Evolutionary conservation across 2,888 invertebrate species (phyloP), one percentile per base, ranked within the genome.

Genomic region (Drosophila demipolita): DNA sequence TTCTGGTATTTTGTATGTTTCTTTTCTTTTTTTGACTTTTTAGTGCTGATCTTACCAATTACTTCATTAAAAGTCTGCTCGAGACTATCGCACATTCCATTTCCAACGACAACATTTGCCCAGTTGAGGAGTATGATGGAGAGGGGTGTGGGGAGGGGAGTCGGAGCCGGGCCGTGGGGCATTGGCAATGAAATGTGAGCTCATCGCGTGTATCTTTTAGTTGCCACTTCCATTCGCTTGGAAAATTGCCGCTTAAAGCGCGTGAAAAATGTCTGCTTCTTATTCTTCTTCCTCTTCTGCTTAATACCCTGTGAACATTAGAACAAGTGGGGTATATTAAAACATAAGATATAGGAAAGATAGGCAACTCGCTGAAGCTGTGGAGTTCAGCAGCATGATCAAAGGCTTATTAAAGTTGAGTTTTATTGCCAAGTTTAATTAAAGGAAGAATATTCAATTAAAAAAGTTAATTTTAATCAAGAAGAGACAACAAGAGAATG

Each of bases 181-280:
- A 82, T 75, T 88, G 89, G 80, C 86, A 86, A 86, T 88, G 86
- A 88, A 88, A 86, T 86, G 89, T 86, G 87, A 86, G 89, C 87
- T 80, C 83, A 85, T 79, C 76, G 80, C 77, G 80, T 73, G 76
- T 69, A 68, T 73, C 67, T 79, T 76, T 78, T 70, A 64, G 67
- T 53, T 68, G 64, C 66, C 80, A 76, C 73, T 81, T 79, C 76
- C 87, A 85, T 71, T 81, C 81, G 80, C 59, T 68, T 74, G 83
- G 82, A 87, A 87, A 87, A 89, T 87, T 84, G 78, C 76, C 78
- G 71, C 66, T 83, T 83, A 83, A 86, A 70, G 78, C 78, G 84
- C 80, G 78, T 80, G 79, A 75, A 89, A 71, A 79, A 32, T 49
- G 75, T 68, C 49, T 67, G 45, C 40, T 40, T 15, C 45, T 45